Base-by-base conservation (phyloP, 2,888 invertebrate genomes). In the Latheticus oryzae region DNA sequence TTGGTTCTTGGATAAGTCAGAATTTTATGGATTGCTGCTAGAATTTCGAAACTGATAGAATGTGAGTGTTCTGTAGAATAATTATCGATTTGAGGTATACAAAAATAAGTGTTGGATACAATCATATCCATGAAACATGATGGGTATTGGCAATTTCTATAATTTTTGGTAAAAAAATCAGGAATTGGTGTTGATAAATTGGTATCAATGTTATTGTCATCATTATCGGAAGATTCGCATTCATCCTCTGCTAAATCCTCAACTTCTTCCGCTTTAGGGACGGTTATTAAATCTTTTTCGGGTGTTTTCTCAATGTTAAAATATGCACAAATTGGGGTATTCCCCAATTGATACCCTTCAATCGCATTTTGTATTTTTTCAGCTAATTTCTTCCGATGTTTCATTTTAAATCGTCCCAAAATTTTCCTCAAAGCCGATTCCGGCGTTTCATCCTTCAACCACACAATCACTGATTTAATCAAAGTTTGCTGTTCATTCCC, bases 11-110 rank as follows among this genome's bases (percentile, higher is more conserved):
- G 35, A 9, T 45, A 47, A 7, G 68, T 73, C 45, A 77, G 64
- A 42, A 79, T 77, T 72, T 73, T 73, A 61, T 81, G 87, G 40
- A 87, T 83, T 56, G 84, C 84, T 65, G 81, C 78, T 24, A 91
- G 67, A 60, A 92, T 84, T 7, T 85, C 83, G 59, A 88, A 71
- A 17, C 84, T 82, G 48, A 85, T 81, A 3, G 81, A 69, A 65
- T 85, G 85, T 3, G 87, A 82, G 59, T 88, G 84, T 2, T 82
- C 79, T 33, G 82, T 81, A 2, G 76, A 74, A 67, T 84, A 85
- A 73, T 90, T 86, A 75, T 93, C 92, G 3, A 90, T 84, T 79
- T 90, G 90, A 0, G 88, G 86, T 40, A 82, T 82, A 63, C 85
- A 86, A 58, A 89, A 84, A 68, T 87, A 86, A 33, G 85, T 79